Conservation (phyloP, 2,797 vertebrate species). For the Basileuterus tristriatus region DNA sequence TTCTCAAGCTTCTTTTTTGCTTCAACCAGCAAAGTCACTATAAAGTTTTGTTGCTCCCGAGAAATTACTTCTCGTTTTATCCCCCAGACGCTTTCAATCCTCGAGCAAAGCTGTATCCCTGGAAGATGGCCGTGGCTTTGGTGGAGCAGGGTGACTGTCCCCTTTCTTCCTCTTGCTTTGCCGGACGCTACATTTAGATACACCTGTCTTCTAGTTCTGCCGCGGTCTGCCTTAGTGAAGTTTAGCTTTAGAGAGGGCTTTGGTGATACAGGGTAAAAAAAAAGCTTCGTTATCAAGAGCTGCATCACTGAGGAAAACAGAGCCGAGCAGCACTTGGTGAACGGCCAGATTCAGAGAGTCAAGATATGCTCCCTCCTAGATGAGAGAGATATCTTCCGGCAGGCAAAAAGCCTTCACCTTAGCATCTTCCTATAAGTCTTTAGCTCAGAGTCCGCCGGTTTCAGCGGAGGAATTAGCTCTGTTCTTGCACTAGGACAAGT, state of each 20-base stretch:
- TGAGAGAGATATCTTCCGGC: not conserved
- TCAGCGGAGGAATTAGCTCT: not conserved
- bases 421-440: not conserved
- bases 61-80: not conserved
- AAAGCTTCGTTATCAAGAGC: not conserved
- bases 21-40: not conserved
- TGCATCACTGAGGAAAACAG: not conserved
- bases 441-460: not conserved
- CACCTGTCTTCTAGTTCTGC: not conserved
- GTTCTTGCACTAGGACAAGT: not conserved
- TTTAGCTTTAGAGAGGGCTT: not conserved
- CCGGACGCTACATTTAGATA: fast-evolving
- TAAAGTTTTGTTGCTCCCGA: not conserved
- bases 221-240: not conserved
- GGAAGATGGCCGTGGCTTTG: not conserved
- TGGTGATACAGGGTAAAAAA: no score
- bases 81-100: not conserved
- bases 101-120: not conserved
- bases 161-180: not conserved
- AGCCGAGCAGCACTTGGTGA: no score
- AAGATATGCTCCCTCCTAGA: not conserved
- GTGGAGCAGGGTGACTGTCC: no score
- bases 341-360: not conserved
- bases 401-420: not conserved
- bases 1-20: not conserved